Evolutionary conservation across 2,888 invertebrate species (phyloP).

Genomic region (Sminthurinus aureus): DNA sequence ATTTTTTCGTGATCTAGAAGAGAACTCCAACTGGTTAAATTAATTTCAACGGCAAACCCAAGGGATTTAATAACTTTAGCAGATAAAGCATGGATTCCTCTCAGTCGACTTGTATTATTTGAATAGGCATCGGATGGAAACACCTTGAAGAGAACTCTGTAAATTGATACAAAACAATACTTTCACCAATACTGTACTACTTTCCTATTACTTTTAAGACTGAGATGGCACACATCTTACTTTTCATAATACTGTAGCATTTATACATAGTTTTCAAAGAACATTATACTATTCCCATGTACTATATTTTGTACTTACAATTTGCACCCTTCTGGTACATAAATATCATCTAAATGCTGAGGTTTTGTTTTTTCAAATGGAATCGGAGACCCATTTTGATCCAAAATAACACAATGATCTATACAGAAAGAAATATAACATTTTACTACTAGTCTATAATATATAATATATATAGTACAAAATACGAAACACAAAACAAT

Average conservation of each 20-base stretch:
- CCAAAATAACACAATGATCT: conserved; percentile 68
- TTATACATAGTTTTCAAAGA: too few species aligned
- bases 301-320: conserved; percentile 63
- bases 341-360: conserved; percentile 65
- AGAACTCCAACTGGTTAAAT: conserved; percentile 67
- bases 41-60: conserved; percentile 69
- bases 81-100: conserved; percentile 67
- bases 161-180: conserved; percentile 18
- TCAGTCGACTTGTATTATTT: conserved; percentile 69
- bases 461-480: background rate
- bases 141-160: conserved; percentile 69
- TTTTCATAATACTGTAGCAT: too few species aligned
- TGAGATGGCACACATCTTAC: too few species aligned
- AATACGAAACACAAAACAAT: background rate
- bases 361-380: conserved; percentile 61
- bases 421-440: conserved; percentile 57
- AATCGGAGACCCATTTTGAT: conserved; percentile 67
- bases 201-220: background rate
- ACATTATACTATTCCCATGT: too few species aligned
- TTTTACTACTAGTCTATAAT: background rate
- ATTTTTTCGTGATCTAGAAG: conserved; percentile 65
- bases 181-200: background rate
- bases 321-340: conserved; percentile 63
- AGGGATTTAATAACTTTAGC: conserved; percentile 69
- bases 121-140: conserved; percentile 69